phyloP scores from a whole-genome alignment of 2,888 invertebrate genomes.

The Oscheius sp. region DNA sequence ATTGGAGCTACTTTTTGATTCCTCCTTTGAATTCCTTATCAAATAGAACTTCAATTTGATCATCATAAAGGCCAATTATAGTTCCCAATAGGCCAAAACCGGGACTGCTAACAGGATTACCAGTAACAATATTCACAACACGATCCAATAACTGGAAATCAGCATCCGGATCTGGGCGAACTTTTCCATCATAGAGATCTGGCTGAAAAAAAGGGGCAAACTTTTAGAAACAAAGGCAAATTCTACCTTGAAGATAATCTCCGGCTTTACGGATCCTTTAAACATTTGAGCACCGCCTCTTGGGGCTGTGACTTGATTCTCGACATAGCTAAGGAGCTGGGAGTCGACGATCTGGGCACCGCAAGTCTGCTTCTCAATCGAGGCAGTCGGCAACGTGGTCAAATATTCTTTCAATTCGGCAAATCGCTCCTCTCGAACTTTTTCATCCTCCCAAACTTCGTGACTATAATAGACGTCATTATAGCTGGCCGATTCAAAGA shows the following conservation, averaged over 20 bases:
- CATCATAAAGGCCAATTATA: conserved; percentile 77
- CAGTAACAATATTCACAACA: conserved; percentile 78
- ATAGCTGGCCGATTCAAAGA: conserved; percentile 75
- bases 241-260: conserved; percentile 12
- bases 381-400: conserved; percentile 81
- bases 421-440: conserved; percentile 40
- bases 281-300: neutral
- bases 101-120: neutral
- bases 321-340: conserved; percentile 76
- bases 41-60: conserved; percentile 83
- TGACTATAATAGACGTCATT: conserved; percentile 81
- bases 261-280: conserved; percentile 23
- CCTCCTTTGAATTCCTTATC: conserved; percentile 84
- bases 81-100: conserved; percentile 80
- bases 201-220: conserved; percentile 41
- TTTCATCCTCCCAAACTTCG: conserved; percentile 79
- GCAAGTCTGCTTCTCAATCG: conserved; percentile 79
- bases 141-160: conserved; percentile 84
- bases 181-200: conserved; percentile 55
- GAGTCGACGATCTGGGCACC: conserved; percentile 83
- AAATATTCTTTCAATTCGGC: conserved; percentile 80
- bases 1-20: conserved; percentile 74
- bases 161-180: conserved; percentile 81
- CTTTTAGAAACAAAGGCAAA: conserved; percentile 64
- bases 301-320: neutral